A percentile compares a stretch with the other conserved stretches of the same genome.
Conservation (phyloP, 2,797 vertebrate genomes). For the Periparus ater region DNA sequence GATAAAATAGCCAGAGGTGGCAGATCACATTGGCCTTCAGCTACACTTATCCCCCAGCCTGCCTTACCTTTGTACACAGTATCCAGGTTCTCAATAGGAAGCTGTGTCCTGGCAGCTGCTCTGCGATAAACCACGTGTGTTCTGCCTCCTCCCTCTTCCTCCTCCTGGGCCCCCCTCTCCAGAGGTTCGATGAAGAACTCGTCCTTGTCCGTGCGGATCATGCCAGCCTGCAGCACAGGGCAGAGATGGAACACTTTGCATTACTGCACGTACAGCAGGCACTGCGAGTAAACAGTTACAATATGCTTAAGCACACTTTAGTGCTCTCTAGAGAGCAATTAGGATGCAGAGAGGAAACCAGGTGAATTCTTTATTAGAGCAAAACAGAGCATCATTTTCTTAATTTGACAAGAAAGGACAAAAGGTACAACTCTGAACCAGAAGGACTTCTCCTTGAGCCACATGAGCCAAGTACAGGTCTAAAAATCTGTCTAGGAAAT, state of each 20-base stretch:
- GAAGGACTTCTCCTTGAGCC: slow-evolving; percentile 29
- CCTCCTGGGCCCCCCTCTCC: slow-evolving; percentile 81
- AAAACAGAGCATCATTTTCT: slow-evolving; percentile 24
- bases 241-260: slow-evolving; percentile 48
- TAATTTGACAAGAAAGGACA: slow-evolving; percentile 64
- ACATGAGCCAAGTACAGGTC: neutral
- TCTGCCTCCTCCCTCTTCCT: slow-evolving; percentile 85
- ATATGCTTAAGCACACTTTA: slow-evolving; percentile 73
- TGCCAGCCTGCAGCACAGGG: slow-evolving; percentile 87
- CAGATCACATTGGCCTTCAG: neutral
- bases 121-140: slow-evolving; percentile 94
- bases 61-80: slow-evolving; percentile 86
- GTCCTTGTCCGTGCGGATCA: slow-evolving; percentile 93
- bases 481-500: neutral
- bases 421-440: slow-evolving; percentile 6
- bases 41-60: neutral
- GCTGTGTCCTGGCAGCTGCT: slow-evolving; percentile 79
- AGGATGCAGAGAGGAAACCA: slow-evolving; percentile 39
- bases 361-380: slow-evolving; percentile 62
- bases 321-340: slow-evolving; percentile 62
- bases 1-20: neutral
- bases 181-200: slow-evolving; percentile 98
- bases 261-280: slow-evolving; percentile 32
- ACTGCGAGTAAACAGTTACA: slow-evolving; percentile 47
- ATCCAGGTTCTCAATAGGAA: slow-evolving; percentile 66